A percentile compares a stretch with the other conserved stretches of the same genome.
These are phyloP conservation scores for Chitala chitala DNA, from an alignment of 2,113 vertebrate species.

Conservation along the genomic window DNA sequence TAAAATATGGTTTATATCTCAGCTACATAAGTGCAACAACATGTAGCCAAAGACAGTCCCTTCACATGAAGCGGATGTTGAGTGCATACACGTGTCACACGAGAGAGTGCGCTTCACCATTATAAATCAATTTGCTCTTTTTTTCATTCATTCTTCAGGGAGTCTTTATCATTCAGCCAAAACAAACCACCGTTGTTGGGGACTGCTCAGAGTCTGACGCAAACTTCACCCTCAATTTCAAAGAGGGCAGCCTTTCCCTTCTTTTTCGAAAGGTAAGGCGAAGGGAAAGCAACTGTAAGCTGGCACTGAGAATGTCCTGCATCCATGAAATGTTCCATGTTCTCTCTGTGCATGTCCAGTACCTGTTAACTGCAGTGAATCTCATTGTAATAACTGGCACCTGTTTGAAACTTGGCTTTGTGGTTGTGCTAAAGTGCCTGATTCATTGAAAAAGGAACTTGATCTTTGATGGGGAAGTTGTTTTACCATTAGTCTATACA, in stretches of 20 bases:
- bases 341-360: background rate
- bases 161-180: constrained; percentile 51
- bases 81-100: background rate
- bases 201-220: background rate
- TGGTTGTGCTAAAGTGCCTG: background rate
- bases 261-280: constrained; percentile 55
- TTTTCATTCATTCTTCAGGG: constrained; percentile 32
- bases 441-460: constrained; percentile 22
- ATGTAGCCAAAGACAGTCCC: no score
- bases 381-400: no score
- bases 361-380: no score
- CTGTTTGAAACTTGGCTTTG: background rate
- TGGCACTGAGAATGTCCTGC: background rate
- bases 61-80: no score
- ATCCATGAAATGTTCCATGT: background rate
- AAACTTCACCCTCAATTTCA: constrained; percentile 34
- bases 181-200: accelerated
- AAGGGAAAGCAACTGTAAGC: no score
- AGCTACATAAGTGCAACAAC: no score
- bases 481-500: constrained; percentile 17
- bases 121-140: background rate
- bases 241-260: constrained; percentile 43
- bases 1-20: no score
- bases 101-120: background rate
- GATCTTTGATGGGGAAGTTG: constrained; percentile 36